Evolutionary conservation across 1,140 invertebrate genomes (phyloP).

Genomic region (Elysia chlorotica): DNA sequence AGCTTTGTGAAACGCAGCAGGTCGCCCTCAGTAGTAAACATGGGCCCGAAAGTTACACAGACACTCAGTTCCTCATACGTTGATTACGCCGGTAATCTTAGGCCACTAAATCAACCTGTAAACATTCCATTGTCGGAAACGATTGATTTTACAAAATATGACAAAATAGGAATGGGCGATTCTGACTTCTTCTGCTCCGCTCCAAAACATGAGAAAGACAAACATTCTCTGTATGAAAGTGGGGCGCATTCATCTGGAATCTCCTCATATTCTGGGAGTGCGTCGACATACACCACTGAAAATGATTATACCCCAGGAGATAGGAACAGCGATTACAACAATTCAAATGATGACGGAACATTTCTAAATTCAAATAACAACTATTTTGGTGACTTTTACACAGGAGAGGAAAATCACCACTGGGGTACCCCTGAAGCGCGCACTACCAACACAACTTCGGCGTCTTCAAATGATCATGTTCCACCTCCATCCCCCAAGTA

Average conservation of each 20-base stretch:
- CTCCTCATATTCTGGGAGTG: not conserved
- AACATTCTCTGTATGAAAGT: too few relatives aligned
- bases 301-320: not conserved
- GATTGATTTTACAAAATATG: constrained; percentile 1
- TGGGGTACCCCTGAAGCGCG: not conserved
- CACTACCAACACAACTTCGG: not conserved
- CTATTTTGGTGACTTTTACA: constrained; percentile 6
- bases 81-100: not conserved
- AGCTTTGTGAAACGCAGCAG: not conserved
- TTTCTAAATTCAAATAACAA: not conserved
- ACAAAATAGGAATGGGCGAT: not conserved
- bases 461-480: not conserved
- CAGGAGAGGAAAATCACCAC: not conserved
- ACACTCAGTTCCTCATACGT: not conserved
- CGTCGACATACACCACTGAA: not conserved
- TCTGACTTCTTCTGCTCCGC: not conserved
- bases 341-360: not conserved
- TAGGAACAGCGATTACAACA: not conserved
- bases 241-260: not conserved
- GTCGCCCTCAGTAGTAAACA: not conserved
- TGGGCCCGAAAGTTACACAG: not conserved
- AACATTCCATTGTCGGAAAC: not conserved
- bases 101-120: not conserved
- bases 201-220: not conserved
- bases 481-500: not conserved